Evolutionary conservation across 2,113 vertebrate species (phyloP).

Genomic region (Corydoras maculifer): DNA sequence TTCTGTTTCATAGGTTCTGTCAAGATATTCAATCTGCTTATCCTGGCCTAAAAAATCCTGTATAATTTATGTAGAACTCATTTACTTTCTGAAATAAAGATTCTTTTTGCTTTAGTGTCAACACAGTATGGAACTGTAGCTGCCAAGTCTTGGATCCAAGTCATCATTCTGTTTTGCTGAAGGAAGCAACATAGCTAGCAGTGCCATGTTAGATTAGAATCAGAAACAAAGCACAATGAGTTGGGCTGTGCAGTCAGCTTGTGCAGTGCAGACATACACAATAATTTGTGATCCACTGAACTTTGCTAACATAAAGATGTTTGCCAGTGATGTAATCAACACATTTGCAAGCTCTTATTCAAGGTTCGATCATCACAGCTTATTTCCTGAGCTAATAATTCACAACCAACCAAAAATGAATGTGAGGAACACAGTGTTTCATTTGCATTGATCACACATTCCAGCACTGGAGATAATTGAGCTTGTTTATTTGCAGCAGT

Average conservation of each 20-base stretch:
- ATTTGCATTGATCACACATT: constrained; percentile 22
- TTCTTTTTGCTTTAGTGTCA: constrained; percentile 28
- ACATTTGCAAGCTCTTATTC: constrained; percentile 22
- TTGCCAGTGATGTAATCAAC: constrained; percentile 38
- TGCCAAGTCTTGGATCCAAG: constrained; percentile 53
- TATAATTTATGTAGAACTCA: constrained; percentile 29
- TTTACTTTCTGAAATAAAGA: constrained; percentile 42
- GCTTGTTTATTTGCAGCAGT: not conserved
- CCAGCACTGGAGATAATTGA: constrained; percentile 14
- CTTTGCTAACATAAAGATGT: constrained; percentile 41
- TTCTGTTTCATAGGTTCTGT: constrained; percentile 24
- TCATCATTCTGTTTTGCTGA: constrained; percentile 64
- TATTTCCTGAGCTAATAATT: constrained; percentile 17
- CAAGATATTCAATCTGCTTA: constrained; percentile 14
- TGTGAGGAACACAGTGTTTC: constrained; percentile 6
- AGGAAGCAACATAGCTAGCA: constrained; percentile 59
- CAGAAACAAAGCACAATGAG: constrained; percentile 56
- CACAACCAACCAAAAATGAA: no score
- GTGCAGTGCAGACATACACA: constrained; percentile 41
- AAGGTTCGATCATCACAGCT: constrained; percentile 21
- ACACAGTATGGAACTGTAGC: constrained; percentile 48
- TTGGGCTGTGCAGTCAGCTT: constrained; percentile 54
- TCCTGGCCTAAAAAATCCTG: constrained; percentile 9
- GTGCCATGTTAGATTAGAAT: constrained; percentile 65
- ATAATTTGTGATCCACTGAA: not conserved